Percentiles rank a stretch among this genome's conserved stretches.
Conservation (phyloP, 1,140 invertebrate species). For the Drosophila littoralis region DNA sequence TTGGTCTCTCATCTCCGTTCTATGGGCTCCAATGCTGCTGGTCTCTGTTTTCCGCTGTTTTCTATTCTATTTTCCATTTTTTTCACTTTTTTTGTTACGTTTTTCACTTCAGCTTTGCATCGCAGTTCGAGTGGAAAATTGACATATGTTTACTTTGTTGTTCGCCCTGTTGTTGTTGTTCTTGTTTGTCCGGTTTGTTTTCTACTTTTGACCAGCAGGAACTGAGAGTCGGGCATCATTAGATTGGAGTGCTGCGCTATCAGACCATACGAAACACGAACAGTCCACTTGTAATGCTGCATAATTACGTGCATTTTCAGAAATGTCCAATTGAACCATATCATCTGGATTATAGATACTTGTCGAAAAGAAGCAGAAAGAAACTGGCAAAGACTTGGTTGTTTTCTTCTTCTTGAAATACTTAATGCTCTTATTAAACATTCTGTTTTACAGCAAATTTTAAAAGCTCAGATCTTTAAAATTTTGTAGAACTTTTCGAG, state of each 20-base stretch:
- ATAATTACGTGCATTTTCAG: neutral
- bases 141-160: constrained; percentile 82
- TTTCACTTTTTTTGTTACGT: constrained; percentile 60
- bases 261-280: constrained; percentile 3
- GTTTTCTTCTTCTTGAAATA: too few relatives aligned
- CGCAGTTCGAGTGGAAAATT: constrained; percentile 81
- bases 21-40: constrained; percentile 8
- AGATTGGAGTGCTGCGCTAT: constrained; percentile 42
- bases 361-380: too few relatives aligned
- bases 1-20: constrained; percentile 45
- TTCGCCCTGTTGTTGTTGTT: constrained; percentile 42
- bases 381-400: too few relatives aligned
- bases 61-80: constrained; percentile 34
- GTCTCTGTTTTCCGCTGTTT: constrained; percentile 30
- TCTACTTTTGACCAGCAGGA: constrained; percentile 39
- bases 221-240: constrained; percentile 65
- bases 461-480: too few relatives aligned
- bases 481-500: too few relatives aligned
- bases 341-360: neutral
- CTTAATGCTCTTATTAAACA: too few relatives aligned
- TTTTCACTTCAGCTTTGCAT: constrained; percentile 80
- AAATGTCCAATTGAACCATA: neutral
- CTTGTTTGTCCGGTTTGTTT: constrained; percentile 11
- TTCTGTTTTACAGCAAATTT: too few relatives aligned
- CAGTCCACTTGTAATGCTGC: constrained; percentile 1